A percentile compares a stretch with the other conserved stretches of the same genome.
Conservation (phyloP, 2,888 invertebrate genomes). For the Selenia dentaria region DNA sequence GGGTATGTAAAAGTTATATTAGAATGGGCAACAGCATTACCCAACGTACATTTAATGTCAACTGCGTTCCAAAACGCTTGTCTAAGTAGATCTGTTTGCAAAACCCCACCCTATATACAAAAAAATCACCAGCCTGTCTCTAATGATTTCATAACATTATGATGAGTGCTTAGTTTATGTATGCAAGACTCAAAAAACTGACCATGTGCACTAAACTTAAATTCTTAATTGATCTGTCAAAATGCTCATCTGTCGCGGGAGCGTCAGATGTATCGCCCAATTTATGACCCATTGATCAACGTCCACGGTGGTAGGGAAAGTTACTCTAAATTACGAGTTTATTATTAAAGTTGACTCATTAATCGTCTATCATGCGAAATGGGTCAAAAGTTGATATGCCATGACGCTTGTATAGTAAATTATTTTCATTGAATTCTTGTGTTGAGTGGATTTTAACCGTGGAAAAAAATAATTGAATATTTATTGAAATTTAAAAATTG, state of each 20-base stretch:
- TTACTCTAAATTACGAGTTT: slow-evolving; percentile 32
- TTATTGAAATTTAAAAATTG: slow-evolving; percentile 12
- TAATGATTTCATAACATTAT: too few species aligned
- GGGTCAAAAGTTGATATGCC: slow-evolving; percentile 13
- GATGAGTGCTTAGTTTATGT: too few species aligned
- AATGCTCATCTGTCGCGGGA: slow-evolving; percentile 53
- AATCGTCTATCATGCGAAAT: slow-evolving; percentile 20
- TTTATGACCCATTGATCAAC: slow-evolving; percentile 58
- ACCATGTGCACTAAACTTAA: slow-evolving; percentile 8
- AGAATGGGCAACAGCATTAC: too few species aligned
- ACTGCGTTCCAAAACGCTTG: too few species aligned
- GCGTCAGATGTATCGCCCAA: slow-evolving; percentile 50
- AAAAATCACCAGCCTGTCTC: too few species aligned
- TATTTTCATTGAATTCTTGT: slow-evolving; percentile 11
- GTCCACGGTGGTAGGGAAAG: slow-evolving; percentile 52
- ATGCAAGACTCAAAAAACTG: too few species aligned
- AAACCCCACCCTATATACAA: too few species aligned
- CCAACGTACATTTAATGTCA: too few species aligned
- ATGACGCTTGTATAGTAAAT: slow-evolving; percentile 12
- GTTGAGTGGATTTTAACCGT: slow-evolving; percentile 13
- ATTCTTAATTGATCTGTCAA: slow-evolving; percentile 66
- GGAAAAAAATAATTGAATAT: slow-evolving; percentile 17
- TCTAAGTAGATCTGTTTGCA: too few species aligned
- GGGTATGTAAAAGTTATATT: too few species aligned
- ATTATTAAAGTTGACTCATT: slow-evolving; percentile 23